Base-by-base conservation (phyloP, 2,113 vertebrate species). In the Tupaia tana region DNA sequence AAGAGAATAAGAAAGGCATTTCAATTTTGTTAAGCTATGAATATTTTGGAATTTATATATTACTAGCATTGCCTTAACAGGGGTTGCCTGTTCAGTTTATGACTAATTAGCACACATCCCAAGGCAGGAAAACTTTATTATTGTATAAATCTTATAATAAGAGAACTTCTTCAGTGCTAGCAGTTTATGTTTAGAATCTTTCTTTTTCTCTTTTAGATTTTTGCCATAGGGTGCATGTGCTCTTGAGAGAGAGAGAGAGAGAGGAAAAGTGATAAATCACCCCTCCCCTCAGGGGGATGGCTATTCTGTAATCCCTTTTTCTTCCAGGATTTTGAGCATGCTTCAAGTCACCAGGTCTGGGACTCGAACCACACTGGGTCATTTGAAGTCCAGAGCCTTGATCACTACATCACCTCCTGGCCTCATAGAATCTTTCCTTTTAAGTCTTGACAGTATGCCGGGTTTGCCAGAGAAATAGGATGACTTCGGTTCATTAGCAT, bases 401-500 rank as follows among this genome's bases (percentile, higher is more conserved):
- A 43, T 43, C 43, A 43, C 43, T 43, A 43, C 43, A 6, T 43
- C 43, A 43, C 43, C 43, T 43, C 43, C 43, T 43, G 43, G 43
- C 43, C 43, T 43, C 43, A 43, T 70, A 93, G 79, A 95, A 83
- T 80, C 69, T 92, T 70, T 77, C n/a, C 83, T 90, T 90, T 96
- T 82, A 95, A 94, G 43, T 82, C 69, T 77, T 95, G 83, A 95
- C 54, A 58, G 12, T 24, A 31, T 74, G 78, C 88, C 90, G 82
- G 34, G n/a, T 82, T 63, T 93, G 69, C 64, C 52, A 22, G 63
- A 61, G 79, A 95, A 96, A 94, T 80, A 73, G 54, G 63, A 86
- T 95, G 91, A 86, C 54, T 85, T 64, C 93, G 70, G 43, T n/a
- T 86, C 77, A 83, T 73, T 77, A 92, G 89, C 86, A 86, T 91